Evolutionary conservation across 2,888 invertebrate genomes (phyloP).

Genomic region (Hypomecis atomaria): DNA sequence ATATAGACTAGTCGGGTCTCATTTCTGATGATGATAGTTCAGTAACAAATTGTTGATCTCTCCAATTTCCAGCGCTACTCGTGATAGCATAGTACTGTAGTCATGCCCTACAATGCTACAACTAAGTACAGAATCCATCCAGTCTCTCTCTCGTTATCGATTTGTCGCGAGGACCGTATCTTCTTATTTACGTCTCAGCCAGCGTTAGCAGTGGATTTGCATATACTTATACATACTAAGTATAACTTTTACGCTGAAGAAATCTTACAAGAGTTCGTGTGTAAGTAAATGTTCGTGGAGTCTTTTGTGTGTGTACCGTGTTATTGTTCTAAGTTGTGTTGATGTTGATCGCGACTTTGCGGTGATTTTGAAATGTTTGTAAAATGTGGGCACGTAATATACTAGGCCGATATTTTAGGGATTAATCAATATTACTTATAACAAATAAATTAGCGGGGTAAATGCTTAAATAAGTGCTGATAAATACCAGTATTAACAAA

Average conservation of each 20-base stretch:
- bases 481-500: too few species aligned
- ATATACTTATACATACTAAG: constrained; percentile 21
- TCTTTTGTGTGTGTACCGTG: not conserved
- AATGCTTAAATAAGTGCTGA: too few species aligned
- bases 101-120: constrained; percentile 25
- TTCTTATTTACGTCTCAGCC: constrained; percentile 42
- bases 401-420: too few species aligned
- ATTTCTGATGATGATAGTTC: too few species aligned
- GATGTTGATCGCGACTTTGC: not conserved
- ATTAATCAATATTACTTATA: too few species aligned
- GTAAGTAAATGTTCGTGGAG: not conserved
- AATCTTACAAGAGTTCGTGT: constrained; percentile 16
- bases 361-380: not conserved
- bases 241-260: constrained; percentile 19
- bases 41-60: too few species aligned
- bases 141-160: constrained; percentile 39
- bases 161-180: constrained; percentile 43
- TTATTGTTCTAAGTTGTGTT: not conserved
- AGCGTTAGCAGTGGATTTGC: constrained; percentile 34
- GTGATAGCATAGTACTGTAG: too few species aligned
- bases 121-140: constrained; percentile 32
- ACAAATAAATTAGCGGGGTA: too few species aligned
- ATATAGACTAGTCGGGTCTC: too few species aligned
- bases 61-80: too few species aligned
- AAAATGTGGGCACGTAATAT: too few species aligned